These are phyloP conservation scores for Uria lomvia DNA, from an alignment of 2,113 vertebrate species.

Conservation along the genomic window DNA sequence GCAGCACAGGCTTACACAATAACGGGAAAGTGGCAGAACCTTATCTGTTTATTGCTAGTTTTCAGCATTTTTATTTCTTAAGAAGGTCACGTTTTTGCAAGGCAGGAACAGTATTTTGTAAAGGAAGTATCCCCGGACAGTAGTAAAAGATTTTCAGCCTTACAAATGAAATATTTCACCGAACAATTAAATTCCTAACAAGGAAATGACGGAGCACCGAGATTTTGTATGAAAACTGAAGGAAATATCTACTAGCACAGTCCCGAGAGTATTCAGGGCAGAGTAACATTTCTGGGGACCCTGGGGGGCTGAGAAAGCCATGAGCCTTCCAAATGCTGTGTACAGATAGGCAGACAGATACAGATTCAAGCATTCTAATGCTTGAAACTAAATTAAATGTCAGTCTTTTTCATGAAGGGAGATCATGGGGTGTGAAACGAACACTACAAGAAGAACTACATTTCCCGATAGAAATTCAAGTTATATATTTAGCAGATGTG, in stretches of 20 bases:
- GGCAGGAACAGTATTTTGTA: not conserved
- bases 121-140: not conserved
- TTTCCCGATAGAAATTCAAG: not conserved
- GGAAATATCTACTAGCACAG: not conserved
- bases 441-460: not conserved
- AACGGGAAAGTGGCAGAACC: not conserved
- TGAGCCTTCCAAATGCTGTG: not conserved
- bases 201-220: not conserved
- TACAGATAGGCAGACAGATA: not conserved
- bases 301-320: not conserved
- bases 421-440: not conserved
- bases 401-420: not conserved
- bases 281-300: not conserved
- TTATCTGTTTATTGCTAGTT: not conserved
- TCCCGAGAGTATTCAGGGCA: not conserved
- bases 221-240: not conserved
- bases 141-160: not conserved
- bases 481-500: not conserved
- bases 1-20: not conserved
- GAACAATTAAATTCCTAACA: not conserved
- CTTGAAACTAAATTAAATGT: not conserved
- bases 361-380: not conserved
- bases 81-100: not conserved
- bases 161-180: not conserved
- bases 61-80: not conserved